phyloP scores from a whole-genome alignment of 2,797 vertebrate genomes.

The Novumbra hubbsi region DNA sequence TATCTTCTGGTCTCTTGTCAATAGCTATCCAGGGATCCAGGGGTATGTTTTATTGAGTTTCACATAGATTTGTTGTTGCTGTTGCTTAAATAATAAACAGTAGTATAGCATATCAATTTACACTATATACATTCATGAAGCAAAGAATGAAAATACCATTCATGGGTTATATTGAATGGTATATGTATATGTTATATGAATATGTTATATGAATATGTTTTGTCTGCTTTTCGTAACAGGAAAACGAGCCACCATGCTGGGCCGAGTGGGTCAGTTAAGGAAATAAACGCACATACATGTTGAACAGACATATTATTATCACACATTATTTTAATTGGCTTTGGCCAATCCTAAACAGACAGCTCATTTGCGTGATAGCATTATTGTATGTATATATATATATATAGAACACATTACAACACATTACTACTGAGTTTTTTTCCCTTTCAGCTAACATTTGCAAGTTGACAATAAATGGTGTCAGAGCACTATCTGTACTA shows the following conservation, averaged over 20 bases:
- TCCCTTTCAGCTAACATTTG: slow-evolving; percentile 41
- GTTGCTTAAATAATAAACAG: background rate
- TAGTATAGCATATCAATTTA: background rate
- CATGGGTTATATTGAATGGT: background rate
- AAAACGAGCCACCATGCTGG: background rate
- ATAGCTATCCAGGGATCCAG: background rate
- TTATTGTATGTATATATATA: background rate
- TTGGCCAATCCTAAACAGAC: background rate
- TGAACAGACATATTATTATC: background rate
- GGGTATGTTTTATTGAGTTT: background rate
- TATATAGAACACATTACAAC: slow-evolving; percentile 12
- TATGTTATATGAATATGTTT: no score
- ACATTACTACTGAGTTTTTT: slow-evolving; percentile 44
- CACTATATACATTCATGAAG: background rate
- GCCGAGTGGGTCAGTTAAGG: background rate
- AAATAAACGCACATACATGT: background rate
- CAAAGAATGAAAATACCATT: background rate
- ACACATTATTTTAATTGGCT: background rate
- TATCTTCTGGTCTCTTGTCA: background rate
- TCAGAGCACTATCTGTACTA: slow-evolving; percentile 37
- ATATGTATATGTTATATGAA: no score
- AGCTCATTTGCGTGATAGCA: background rate
- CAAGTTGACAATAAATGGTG: slow-evolving; percentile 49
- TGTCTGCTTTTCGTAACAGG: background rate
- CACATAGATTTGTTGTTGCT: background rate